phyloP scores from a whole-genome alignment of 2,888 invertebrate species.

The Oxyscelio sp. region DNA sequence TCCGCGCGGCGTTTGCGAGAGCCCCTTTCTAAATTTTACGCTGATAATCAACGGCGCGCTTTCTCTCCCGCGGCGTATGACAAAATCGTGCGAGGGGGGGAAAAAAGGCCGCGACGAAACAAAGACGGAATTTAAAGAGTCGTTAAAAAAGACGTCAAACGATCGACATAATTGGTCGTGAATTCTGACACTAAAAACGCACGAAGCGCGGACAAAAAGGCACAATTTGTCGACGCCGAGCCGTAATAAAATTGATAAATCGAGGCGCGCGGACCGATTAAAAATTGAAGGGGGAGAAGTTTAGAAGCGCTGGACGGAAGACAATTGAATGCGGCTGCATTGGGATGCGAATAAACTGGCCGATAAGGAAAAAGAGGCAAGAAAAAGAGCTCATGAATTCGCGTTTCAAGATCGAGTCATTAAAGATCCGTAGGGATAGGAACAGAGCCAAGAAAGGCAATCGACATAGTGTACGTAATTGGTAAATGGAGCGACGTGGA shows the following conservation, averaged over 20 bases:
- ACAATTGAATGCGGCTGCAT: constrained; percentile 58
- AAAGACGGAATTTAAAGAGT: constrained; percentile 43
- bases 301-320: not conserved
- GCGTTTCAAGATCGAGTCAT: constrained; percentile 79
- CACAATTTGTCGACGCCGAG: constrained; percentile 58
- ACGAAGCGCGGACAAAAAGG: constrained; percentile 47
- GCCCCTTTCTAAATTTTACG: constrained; percentile 85
- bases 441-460: constrained; percentile 75
- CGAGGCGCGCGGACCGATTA: constrained; percentile 18
- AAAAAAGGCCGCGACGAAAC: constrained; percentile 25
- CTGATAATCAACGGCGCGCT: constrained; percentile 81
- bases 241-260: constrained; percentile 57
- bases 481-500: constrained; percentile 78
- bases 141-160: constrained; percentile 72
- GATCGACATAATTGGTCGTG: constrained; percentile 65
- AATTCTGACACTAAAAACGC: constrained; percentile 50
- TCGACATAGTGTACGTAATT: constrained; percentile 79
- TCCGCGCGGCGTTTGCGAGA: constrained; percentile 85
- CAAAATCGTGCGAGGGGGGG: constrained; percentile 42
- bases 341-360: constrained; percentile 38
- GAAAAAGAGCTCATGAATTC: constrained; percentile 68
- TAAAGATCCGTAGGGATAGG: constrained; percentile 73
- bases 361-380: constrained; percentile 51
- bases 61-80: constrained; percentile 61
- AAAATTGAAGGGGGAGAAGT: too few species aligned